Conservation (phyloP, 2,113 vertebrate species). For the Catharus minimus region DNA sequence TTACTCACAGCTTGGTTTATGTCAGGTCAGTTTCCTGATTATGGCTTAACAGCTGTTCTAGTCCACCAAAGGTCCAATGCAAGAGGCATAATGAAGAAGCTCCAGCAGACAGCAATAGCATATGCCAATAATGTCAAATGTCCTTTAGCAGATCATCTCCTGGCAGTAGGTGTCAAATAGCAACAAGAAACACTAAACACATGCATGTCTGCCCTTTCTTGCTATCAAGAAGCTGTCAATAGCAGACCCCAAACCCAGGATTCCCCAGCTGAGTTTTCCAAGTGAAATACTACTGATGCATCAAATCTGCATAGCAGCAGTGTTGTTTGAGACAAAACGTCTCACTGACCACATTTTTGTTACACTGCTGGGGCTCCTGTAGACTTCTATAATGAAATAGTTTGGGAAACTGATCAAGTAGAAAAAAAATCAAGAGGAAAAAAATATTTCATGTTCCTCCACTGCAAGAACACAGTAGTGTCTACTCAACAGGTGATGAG, state of each 20-base stretch:
- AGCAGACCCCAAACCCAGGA: not conserved
- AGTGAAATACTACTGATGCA: not conserved
- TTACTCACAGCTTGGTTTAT: not conserved
- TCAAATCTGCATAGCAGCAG: not conserved
- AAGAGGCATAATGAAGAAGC: not conserved
- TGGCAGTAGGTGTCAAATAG: not conserved
- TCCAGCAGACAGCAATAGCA: not conserved
- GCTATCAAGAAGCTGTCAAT: not conserved
- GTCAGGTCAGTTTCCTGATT: not conserved
- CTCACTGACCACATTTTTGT: not conserved
- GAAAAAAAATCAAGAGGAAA: not conserved
- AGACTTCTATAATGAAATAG: not conserved
- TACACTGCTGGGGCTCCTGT: not conserved
- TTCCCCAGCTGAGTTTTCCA: not conserved
- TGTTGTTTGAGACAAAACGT: not conserved
- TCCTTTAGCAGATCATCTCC: not conserved
- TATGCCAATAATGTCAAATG: rapidly evolving
- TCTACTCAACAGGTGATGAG: not conserved
- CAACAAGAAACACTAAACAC: not conserved
- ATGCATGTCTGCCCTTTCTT: not conserved
- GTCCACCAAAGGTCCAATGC: not conserved
- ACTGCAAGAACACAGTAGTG: not conserved
- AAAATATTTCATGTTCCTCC: not conserved
- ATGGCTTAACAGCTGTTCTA: not conserved
- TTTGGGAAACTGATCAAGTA: not conserved